phyloP scores from a whole-genome alignment of 2,113 vertebrate species.

The Suricata suricatta region DNA sequence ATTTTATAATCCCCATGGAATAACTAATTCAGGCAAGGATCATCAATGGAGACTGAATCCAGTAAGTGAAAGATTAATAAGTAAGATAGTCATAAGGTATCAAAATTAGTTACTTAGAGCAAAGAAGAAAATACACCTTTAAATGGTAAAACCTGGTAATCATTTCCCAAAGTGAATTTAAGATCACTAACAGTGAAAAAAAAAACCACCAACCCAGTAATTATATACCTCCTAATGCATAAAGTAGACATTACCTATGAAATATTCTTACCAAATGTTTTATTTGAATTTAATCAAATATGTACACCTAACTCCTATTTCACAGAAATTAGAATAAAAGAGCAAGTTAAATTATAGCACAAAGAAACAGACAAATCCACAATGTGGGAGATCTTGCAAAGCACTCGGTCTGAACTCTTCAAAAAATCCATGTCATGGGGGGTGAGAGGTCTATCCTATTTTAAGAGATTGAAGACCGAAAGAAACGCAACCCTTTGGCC shows the following conservation, averaged over 20 bases:
- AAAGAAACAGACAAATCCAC: not conserved
- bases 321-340: not conserved
- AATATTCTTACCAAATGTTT: constrained; percentile 17
- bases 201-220: not conserved
- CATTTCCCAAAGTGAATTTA: not conserved
- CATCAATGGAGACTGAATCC: not conserved
- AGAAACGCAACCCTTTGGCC: not conserved
- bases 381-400: not conserved
- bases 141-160: not conserved
- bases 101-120: not conserved
- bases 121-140: not conserved
- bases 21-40: not conserved
- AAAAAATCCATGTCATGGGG: not conserved
- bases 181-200: not conserved
- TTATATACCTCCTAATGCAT: not conserved
- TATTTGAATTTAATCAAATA: constrained; percentile 14
- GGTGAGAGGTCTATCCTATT: not conserved
- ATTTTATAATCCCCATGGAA: not conserved
- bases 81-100: not conserved
- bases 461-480: not conserved
- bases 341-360: not conserved
- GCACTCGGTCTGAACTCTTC: not conserved
- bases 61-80: not conserved
- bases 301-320: not conserved
- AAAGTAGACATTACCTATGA: not conserved